Evolutionary conservation across 2,888 invertebrate species (phyloP).

Genomic region (Villa cingulata): DNA sequence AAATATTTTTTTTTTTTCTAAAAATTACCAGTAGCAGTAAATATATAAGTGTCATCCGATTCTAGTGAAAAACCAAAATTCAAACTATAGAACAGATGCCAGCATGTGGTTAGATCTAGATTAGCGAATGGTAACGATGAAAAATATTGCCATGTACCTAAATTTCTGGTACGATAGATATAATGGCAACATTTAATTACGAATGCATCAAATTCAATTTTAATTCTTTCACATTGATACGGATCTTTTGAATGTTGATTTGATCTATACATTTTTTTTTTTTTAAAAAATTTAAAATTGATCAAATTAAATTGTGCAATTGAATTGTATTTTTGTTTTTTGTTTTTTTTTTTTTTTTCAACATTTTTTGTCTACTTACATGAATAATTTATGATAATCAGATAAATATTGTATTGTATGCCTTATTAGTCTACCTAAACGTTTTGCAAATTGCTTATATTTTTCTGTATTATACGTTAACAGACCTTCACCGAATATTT

Average conservation of each 20-base stretch:
- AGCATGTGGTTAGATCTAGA: conserved; percentile 44
- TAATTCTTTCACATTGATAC: conserved; percentile 43
- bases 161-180: conserved; percentile 54
- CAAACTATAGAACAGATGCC: conserved; percentile 51
- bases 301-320: not conserved
- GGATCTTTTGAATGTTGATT: conserved; percentile 34
- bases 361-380: conserved; percentile 17
- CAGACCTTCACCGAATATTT: conserved; percentile 50
- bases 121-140: conserved; percentile 56
- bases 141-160: conserved; percentile 71
- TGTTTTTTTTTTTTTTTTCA: not conserved
- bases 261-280: conserved; percentile 17
- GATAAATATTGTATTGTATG: conserved; percentile 60
- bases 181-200: conserved; percentile 53
- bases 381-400: conserved; percentile 41
- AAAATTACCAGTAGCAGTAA: conserved; percentile 11
- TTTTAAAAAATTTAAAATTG: not conserved
- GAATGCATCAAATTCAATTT: conserved; percentile 60
- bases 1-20: no score
- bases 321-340: not conserved
- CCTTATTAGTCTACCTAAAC: conserved; percentile 50
- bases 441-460: conserved; percentile 50
- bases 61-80: conserved; percentile 41
- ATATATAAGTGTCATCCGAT: conserved; percentile 21
- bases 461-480: conserved; percentile 47